phyloP scores from a whole-genome alignment of 2,888 invertebrate species.

The Pristionchus entomophagus region DNA sequence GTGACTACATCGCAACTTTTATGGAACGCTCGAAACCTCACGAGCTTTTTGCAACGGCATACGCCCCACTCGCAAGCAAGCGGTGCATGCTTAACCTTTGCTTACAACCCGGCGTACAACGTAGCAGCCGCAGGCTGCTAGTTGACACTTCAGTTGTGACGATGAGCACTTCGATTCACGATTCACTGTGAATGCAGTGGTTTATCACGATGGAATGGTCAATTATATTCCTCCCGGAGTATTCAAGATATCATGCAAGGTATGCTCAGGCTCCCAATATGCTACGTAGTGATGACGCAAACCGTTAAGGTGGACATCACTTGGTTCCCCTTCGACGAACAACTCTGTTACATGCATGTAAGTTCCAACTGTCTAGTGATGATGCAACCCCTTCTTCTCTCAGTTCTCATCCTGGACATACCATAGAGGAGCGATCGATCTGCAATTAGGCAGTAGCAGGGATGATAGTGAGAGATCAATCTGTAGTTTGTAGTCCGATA shows the following conservation, averaged over 20 bases:
- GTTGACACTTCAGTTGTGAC: constrained; percentile 43
- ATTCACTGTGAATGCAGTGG: constrained; percentile 43
- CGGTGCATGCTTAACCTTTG: too few species aligned
- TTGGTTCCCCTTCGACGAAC: constrained; percentile 70
- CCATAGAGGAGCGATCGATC: constrained; percentile 89
- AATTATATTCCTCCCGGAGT: constrained; percentile 71
- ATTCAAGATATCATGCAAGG: constrained; percentile 63
- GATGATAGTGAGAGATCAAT: constrained; percentile 55
- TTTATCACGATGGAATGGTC: constrained; percentile 49
- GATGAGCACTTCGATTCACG: constrained; percentile 47
- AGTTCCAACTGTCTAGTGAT: background rate
- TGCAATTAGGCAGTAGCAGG: constrained; percentile 77
- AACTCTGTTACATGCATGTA: constrained; percentile 66
- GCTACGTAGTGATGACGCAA: background rate
- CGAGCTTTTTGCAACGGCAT: too few species aligned
- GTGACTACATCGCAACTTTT: too few species aligned
- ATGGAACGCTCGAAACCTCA: too few species aligned
- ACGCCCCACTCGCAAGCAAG: too few species aligned
- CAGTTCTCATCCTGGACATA: constrained; percentile 98
- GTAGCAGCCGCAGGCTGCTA: too few species aligned
- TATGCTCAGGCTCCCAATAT: background rate
- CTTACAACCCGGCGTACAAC: too few species aligned
- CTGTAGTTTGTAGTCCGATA: background rate
- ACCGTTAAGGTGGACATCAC: constrained; percentile 66
- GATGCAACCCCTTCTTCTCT: constrained; percentile 38